phyloP scores from a whole-genome alignment of 2,113 vertebrate species.

The Nothoprocta perdicaria region DNA sequence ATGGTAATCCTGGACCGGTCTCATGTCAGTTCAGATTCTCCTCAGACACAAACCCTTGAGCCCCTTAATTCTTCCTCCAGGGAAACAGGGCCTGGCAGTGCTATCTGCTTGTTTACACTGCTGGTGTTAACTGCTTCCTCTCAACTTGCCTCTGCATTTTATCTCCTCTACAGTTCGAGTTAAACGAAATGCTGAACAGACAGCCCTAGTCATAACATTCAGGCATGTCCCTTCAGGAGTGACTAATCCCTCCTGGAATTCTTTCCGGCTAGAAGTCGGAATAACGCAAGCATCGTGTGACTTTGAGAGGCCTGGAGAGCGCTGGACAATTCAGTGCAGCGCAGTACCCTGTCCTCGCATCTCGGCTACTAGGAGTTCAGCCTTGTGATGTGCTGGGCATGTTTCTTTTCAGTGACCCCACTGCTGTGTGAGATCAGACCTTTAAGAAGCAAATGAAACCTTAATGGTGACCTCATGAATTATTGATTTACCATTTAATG shows the following conservation, averaged over 20 bases:
- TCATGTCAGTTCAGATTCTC: conserved; percentile 22
- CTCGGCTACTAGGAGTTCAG: conserved; percentile 13
- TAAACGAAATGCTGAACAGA: conserved; percentile 52
- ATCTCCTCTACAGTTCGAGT: conserved; percentile 49
- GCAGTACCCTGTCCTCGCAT: background rate
- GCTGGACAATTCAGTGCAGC: background rate
- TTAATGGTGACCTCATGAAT: conserved; percentile 46
- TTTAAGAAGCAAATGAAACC: conserved; percentile 24
- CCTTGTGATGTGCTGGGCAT: background rate
- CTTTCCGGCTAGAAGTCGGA: conserved; percentile 32
- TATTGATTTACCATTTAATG: conserved; percentile 54
- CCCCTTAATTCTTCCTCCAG: conserved; percentile 57
- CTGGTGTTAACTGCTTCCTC: conserved; percentile 68
- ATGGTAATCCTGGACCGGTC: background rate
- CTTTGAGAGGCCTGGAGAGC: conserved; percentile 5
- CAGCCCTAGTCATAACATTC: conserved; percentile 60
- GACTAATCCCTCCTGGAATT: conserved; percentile 60
- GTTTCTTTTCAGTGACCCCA: conserved; percentile 8
- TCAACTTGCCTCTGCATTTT: conserved; percentile 56
- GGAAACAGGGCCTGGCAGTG: conserved; percentile 53
- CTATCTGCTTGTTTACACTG: conserved; percentile 62
- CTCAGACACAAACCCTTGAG: conserved; percentile 40
- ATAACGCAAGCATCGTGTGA: background rate
- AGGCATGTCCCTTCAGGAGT: conserved; percentile 43
- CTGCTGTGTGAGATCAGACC: conserved; percentile 26